Conservation (phyloP, 2,113 vertebrate species). For the Solea solea region DNA sequence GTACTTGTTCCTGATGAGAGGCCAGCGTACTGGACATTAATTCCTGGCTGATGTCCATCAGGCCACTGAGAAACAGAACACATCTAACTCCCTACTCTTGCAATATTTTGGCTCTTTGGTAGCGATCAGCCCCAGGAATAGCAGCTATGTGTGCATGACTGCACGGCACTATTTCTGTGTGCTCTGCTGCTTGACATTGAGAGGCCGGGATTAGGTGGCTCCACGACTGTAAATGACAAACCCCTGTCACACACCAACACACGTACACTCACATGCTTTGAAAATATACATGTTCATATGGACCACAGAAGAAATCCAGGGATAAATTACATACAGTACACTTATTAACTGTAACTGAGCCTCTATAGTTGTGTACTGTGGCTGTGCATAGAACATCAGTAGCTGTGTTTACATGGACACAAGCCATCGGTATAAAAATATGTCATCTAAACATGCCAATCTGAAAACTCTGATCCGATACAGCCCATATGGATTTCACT, state of each 20-base stretch:
- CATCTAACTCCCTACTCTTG: slow-evolving; percentile 59
- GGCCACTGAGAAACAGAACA: slow-evolving; percentile 35
- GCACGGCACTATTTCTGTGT: slow-evolving; percentile 80
- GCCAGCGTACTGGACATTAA: slow-evolving; percentile 42
- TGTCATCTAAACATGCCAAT: no score
- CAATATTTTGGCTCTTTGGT: slow-evolving; percentile 58
- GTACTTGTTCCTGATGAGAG: slow-evolving; percentile 33
- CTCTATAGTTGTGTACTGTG: no score
- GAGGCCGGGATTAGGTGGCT: slow-evolving; percentile 77
- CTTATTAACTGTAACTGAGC: no score
- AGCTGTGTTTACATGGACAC: no score
- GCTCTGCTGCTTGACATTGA: slow-evolving; percentile 80
- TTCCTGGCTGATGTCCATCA: slow-evolving; percentile 55
- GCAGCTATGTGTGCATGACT: slow-evolving; percentile 81
- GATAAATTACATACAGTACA: background rate
- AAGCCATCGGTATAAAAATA: no score
- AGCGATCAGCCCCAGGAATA: slow-evolving; percentile 74
- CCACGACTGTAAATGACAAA: slow-evolving; percentile 74
- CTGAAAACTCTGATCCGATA: no score
- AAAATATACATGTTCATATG: background rate
- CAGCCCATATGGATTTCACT: no score
- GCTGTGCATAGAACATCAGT: no score
- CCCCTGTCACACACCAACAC: slow-evolving; percentile 55
- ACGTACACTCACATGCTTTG: slow-evolving; percentile 21
- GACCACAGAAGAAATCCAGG: background rate